Evolutionary conservation across 2,888 invertebrate species (phyloP).

Genomic region (Shargacucullia verbasci): DNA sequence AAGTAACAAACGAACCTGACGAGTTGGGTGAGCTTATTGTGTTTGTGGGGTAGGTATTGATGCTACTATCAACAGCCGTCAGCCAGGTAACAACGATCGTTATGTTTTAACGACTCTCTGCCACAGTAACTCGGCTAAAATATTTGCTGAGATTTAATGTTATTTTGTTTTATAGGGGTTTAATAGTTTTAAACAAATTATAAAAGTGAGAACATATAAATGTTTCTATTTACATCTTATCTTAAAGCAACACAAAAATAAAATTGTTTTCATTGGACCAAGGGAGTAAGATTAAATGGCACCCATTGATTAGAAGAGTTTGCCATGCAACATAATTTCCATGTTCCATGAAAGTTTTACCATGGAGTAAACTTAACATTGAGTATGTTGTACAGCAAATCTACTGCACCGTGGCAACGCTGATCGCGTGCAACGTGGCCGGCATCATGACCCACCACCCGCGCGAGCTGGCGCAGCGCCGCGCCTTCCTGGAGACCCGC

Average conservation of each 20-base stretch:
- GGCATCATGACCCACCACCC: slow-evolving; percentile 97
- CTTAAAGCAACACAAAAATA: too few relatives aligned
- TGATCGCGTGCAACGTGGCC: slow-evolving; percentile 94
- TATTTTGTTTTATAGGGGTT: too few relatives aligned
- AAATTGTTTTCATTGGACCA: too few relatives aligned
- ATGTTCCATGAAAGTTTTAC: background rate
- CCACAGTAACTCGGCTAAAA: background rate
- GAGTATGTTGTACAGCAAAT: slow-evolving; percentile 84
- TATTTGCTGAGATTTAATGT: too few relatives aligned
- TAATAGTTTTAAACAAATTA: too few relatives aligned
- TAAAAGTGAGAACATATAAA: too few relatives aligned
- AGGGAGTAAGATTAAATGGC: too few relatives aligned
- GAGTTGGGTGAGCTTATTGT: background rate
- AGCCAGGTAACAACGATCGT: background rate
- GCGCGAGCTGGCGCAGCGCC: slow-evolving; percentile 96
- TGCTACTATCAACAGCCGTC: background rate
- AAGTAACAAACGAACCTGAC: background rate
- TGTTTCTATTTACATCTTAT: too few relatives aligned
- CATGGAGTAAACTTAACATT: background rate
- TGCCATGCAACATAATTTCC: too few relatives aligned
- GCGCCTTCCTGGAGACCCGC: slow-evolving; percentile 98
- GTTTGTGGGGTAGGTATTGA: background rate
- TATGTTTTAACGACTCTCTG: slow-evolving; percentile 2
- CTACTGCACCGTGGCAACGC: slow-evolving; percentile 91
- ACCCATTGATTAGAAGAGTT: too few relatives aligned